Evolutionary conservation across 2,797 vertebrate species (phyloP).

Genomic region (Sebastes alutus): DNA sequence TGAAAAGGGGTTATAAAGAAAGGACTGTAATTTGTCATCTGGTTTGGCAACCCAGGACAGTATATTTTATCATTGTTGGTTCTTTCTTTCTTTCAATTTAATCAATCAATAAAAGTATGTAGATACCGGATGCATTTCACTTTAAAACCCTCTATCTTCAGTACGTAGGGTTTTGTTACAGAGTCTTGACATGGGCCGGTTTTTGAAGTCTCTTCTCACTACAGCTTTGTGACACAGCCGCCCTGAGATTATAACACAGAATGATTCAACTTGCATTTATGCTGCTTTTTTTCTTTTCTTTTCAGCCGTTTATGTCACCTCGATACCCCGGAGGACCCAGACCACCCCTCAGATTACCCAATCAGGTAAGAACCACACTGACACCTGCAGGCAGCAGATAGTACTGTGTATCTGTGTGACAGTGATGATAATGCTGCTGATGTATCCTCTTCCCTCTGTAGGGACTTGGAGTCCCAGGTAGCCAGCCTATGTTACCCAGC

Average conservation of each 20-base stretch:
- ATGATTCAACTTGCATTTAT: background rate
- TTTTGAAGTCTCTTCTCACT: background rate
- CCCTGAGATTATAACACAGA: background rate
- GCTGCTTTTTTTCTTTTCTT: background rate
- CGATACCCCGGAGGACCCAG: conserved; percentile 96
- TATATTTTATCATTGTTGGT: background rate
- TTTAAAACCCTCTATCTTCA: background rate
- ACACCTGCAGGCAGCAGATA: conserved; percentile 20
- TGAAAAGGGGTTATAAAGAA: background rate
- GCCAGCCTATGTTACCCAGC: conserved; percentile 92
- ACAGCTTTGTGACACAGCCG: background rate
- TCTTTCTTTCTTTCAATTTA: background rate
- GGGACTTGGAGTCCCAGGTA: conserved; percentile 94
- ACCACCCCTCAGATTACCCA: conserved; percentile 95
- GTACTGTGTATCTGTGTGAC: conserved; percentile 14
- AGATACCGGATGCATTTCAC: background rate
- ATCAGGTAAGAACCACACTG: conserved; percentile 85
- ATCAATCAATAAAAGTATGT: background rate
- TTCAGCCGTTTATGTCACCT: conserved; percentile 97
- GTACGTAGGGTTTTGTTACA: background rate
- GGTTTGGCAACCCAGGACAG: background rate
- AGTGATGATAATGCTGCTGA: background rate
- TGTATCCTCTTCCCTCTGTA: conserved; percentile 65
- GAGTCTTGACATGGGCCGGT: background rate
- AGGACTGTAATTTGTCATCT: background rate